These are phyloP conservation scores for Enteromius trimaculatus DNA, from an alignment of 2,797 vertebrate species.

Conservation along the genomic window DNA sequence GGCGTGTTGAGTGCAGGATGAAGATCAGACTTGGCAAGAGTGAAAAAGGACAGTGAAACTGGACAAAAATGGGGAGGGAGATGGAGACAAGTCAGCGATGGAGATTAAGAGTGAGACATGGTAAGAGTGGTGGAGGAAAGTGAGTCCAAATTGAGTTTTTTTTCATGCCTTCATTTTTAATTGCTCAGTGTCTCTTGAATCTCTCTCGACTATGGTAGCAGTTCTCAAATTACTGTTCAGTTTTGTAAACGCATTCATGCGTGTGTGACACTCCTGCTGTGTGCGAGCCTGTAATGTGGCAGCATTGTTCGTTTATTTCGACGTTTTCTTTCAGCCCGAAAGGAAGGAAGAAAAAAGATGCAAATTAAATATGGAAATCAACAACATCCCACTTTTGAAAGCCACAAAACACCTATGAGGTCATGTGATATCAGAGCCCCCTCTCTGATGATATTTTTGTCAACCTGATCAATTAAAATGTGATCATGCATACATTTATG, in stretches of 20 bases:
- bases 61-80: background rate
- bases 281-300: background rate
- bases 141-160: background rate
- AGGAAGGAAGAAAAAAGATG: background rate
- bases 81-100: background rate
- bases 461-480: background rate
- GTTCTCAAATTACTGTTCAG: slow-evolving; percentile 19
- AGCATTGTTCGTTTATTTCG: background rate
- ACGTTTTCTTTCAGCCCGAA: background rate
- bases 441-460: background rate
- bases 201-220: background rate
- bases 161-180: slow-evolving; percentile 5
- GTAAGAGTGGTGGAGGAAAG: background rate
- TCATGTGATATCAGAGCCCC: background rate
- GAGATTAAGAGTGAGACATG: background rate
- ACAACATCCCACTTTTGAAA: background rate
- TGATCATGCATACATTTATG: background rate
- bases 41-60: background rate
- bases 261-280: slow-evolving; percentile 13
- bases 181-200: background rate
- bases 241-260: slow-evolving; percentile 36
- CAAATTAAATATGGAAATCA: slow-evolving; percentile 4
- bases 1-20: background rate
- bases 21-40: slow-evolving; percentile 1
- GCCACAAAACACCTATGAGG: background rate